phyloP scores from a whole-genome alignment of 2,797 vertebrate species.

The Chaenodraco wilsoni region DNA sequence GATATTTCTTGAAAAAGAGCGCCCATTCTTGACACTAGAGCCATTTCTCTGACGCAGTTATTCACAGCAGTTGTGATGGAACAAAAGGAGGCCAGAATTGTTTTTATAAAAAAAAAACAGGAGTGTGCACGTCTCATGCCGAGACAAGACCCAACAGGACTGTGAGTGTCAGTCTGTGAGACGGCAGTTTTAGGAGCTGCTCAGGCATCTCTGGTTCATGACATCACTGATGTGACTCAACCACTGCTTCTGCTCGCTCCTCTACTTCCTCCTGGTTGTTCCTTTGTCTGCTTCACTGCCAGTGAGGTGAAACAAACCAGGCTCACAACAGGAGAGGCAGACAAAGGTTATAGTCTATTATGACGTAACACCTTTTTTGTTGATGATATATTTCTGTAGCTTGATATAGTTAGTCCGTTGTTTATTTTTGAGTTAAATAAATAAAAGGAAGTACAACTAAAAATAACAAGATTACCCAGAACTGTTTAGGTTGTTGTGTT shows the following conservation, averaged over 20 bases:
- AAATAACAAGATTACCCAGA: neutral
- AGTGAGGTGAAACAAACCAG: neutral
- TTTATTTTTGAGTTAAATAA: neutral
- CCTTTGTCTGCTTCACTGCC: slow-evolving; percentile 18
- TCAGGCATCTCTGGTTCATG: slow-evolving; percentile 49
- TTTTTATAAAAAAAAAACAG: slow-evolving; percentile 33
- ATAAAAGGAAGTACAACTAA: neutral
- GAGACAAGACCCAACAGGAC: slow-evolving; percentile 68
- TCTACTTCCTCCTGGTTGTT: slow-evolving; percentile 68
- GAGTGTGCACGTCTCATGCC: slow-evolving; percentile 49
- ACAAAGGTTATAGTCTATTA: neutral
- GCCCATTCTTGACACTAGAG: neutral
- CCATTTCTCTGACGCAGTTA: neutral
- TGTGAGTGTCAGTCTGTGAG: slow-evolving; percentile 10
- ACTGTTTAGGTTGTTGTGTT: neutral
- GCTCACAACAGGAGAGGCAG: slow-evolving; percentile 17
- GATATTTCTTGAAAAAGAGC: neutral
- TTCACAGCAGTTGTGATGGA: slow-evolving; percentile 5
- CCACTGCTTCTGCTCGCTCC: slow-evolving; percentile 47
- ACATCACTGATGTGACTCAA: slow-evolving; percentile 69
- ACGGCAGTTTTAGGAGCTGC: slow-evolving; percentile 26
- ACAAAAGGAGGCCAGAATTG: slow-evolving; percentile 35
- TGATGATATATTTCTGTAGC: neutral
- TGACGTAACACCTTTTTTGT: neutral
- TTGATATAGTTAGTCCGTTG: neutral